A percentile compares a stretch with the other conserved stretches of the same genome.
Evolutionary conservation across 2,113 vertebrate species (phyloP).

Genomic region (Trichomycterus rosablanca): DNA sequence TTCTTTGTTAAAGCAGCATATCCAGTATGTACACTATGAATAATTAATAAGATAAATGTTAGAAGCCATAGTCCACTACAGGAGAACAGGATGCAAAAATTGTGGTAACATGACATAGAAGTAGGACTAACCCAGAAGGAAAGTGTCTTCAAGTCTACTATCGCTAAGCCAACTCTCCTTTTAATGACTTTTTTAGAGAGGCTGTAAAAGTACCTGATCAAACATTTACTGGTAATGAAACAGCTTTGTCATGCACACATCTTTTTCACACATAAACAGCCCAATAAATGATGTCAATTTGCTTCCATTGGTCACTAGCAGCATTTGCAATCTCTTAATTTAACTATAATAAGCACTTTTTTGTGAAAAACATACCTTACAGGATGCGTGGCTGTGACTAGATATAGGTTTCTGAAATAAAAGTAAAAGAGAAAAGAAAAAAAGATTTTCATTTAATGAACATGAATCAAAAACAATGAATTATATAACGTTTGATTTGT

Average conservation of each 20-base stretch:
- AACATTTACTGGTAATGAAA: too few relatives aligned
- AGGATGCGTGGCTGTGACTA: slow-evolving; percentile 70
- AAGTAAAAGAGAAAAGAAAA: slow-evolving; percentile 37
- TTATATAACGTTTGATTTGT: too few relatives aligned
- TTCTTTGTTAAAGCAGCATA: too few relatives aligned
- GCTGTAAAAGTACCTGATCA: slow-evolving; percentile 38
- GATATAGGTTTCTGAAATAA: slow-evolving; percentile 64
- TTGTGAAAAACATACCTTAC: slow-evolving; percentile 62
- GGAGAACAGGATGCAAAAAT: slow-evolving; percentile 18
- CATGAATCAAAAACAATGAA: too few relatives aligned
- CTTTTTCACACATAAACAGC: too few relatives aligned
- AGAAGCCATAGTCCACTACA: background rate
- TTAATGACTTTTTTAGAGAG: slow-evolving; percentile 62
- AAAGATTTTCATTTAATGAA: too few relatives aligned
- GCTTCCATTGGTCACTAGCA: too few relatives aligned
- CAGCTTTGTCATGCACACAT: too few relatives aligned
- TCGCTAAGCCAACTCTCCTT: slow-evolving; percentile 60
- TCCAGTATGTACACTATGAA: too few relatives aligned
- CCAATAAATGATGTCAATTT: background rate
- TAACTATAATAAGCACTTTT: slow-evolving; percentile 6
- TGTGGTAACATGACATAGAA: slow-evolving; percentile 44
- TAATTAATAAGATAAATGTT: too few relatives aligned
- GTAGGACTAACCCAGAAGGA: slow-evolving; percentile 45
- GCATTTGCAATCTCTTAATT: too few relatives aligned
- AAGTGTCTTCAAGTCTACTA: slow-evolving; percentile 60